Base-by-base conservation (phyloP, 2,888 invertebrate species). In the Ophioninae sp. region DNA sequence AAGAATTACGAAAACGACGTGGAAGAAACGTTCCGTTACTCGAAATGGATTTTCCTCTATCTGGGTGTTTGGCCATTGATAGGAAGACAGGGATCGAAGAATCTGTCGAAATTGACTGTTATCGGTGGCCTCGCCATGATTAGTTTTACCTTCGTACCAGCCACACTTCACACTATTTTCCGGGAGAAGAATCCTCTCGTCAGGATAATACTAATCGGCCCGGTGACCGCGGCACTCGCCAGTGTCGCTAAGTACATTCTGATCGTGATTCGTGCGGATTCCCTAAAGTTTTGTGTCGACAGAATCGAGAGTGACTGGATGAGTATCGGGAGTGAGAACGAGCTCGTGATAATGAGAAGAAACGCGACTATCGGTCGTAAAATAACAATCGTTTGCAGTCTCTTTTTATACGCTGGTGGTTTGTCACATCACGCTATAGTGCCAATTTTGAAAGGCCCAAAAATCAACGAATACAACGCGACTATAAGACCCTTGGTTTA, bases 241-340 rank as follows among this genome's bases (percentile, higher is more conserved):
- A 58, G 39, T 61, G 41, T 80, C 17, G 13, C 80, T 5, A 77
- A 80, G 41, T 77, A 79, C 10, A 13, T 9, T 17, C 51, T 77
- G 20, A 73, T 80, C 6, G 22, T 73, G 0, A 30, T 65, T 3
- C 83, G 72, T 6, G 22, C 67, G 8, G 20, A 64, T 7, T 56
- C 61, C 63, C 68, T 83, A 56, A 77, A 59, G 10, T 51, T 44
- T 9, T 90, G 90, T 59, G 51, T 90, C 0, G 71, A 87, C 6
- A 84, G 83, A 6, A 85, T 91, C 30, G 86, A 90, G 41, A 59
- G 75, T 1, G 90, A 90, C 59, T 91, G 90, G 90, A 87, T 51
- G 39, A 79, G 78, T 5, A 74, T 87, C 7, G 74, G 75, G 17
- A 75, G 85, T 6, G 59, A 67, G 5, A 41, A 76, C 10, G 82